Percentiles rank a stretch among this genome's conserved stretches.
These are phyloP conservation scores for Coluber constrictor DNA, from an alignment of 2,797 vertebrate species.

Conservation along the genomic window DNA sequence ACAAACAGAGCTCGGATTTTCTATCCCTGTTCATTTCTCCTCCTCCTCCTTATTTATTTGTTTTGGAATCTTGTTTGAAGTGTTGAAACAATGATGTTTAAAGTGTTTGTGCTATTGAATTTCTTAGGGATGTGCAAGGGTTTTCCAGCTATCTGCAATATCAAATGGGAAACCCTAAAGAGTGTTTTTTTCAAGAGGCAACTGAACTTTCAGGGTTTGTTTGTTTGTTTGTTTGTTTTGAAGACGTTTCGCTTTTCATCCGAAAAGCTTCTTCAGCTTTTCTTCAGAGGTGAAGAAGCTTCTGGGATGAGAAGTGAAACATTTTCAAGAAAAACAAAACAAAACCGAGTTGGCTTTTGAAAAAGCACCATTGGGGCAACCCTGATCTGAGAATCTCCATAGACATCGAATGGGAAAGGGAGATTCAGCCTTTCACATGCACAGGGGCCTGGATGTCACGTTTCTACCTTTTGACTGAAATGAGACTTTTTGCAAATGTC, in stretches of 20 bases:
- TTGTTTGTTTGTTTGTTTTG: not conserved
- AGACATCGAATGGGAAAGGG: not conserved
- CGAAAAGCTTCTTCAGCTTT: too few species aligned
- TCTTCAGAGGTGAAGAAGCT: too few species aligned
- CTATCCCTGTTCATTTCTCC: not conserved
- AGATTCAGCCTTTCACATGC: not conserved
- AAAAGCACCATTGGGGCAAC: not conserved
- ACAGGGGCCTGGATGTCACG: not conserved
- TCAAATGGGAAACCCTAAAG: not conserved
- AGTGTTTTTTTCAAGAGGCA: not conserved
- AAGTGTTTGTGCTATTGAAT: not conserved
- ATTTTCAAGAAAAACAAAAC: not conserved
- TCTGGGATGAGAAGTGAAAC: too few species aligned
- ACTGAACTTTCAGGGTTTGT: not conserved
- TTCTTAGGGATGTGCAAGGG: not conserved
- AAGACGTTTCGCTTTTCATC: not conserved
- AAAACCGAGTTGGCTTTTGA: not conserved
- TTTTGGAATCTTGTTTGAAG: not conserved
- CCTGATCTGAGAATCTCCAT: not conserved
- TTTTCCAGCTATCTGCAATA: constrained; percentile 2
- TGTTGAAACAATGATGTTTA: not conserved
- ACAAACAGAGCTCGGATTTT: not conserved
- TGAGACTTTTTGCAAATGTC: not conserved
- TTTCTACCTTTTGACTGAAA: not conserved
- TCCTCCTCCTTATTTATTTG: not conserved